Percentiles rank a stretch among this genome's conserved stretches.
Evolutionary conservation across 2,113 vertebrate species (phyloP).

Genomic region (Coptodon bakossiorum): DNA sequence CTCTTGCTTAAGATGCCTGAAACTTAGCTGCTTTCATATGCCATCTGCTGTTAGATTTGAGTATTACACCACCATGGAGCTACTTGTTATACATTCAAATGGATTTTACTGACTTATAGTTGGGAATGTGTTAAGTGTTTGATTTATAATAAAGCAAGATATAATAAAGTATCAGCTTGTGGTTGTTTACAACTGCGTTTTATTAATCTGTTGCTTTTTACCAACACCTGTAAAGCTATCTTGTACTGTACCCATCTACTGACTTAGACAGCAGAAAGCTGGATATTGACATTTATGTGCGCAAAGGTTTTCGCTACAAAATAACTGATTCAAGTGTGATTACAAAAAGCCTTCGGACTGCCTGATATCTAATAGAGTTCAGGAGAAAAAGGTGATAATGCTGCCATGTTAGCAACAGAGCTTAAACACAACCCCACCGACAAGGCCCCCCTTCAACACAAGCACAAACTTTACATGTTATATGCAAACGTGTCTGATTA

Average conservation of each 20-base stretch:
- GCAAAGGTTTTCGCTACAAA: neutral
- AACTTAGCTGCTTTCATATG: neutral
- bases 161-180: neutral
- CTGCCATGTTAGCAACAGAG: neutral
- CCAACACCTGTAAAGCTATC: neutral
- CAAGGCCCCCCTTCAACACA: neutral
- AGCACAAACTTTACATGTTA: neutral
- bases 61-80: neutral
- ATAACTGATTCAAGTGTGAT: neutral
- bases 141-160: neutral
- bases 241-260: neutral
- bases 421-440: neutral
- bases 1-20: neutral
- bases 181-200: neutral
- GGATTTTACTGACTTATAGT: neutral
- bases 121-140: neutral
- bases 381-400: neutral
- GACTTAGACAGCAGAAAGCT: neutral
- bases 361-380: neutral
- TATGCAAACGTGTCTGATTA: neutral
- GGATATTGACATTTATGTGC: neutral
- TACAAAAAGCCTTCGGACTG: neutral
- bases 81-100: neutral
- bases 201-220: neutral
- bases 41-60: slow-evolving; percentile 51